Percentiles rank a stretch among this genome's conserved stretches.
phyloP scores from a whole-genome alignment of 2,797 vertebrate genomes.

The Sparidentex hasta region DNA sequence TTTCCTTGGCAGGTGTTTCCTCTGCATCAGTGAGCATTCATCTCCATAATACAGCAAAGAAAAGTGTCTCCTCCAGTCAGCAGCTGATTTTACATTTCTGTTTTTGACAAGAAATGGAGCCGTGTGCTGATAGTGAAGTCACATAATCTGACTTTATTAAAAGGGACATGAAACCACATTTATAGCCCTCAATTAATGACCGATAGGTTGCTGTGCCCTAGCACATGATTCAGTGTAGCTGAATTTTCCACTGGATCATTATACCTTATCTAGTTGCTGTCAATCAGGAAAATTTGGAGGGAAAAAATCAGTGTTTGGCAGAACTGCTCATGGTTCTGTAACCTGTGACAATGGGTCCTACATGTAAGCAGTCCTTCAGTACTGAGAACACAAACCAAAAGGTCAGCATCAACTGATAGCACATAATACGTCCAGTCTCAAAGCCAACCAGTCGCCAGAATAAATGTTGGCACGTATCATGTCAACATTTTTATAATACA shows the following conservation, averaged over 20 bases:
- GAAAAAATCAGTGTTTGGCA: too few species aligned
- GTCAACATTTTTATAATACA: too few species aligned
- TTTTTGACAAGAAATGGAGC: not conserved
- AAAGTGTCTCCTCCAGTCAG: conserved; percentile 15
- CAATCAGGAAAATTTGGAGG: too few species aligned
- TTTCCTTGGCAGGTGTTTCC: conserved; percentile 36
- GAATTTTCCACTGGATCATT: too few species aligned
- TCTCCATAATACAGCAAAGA: conserved; percentile 12
- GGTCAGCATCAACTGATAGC: not conserved
- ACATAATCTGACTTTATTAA: not conserved
- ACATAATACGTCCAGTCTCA: not conserved
- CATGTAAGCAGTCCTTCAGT: too few species aligned
- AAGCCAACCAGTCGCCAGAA: not conserved
- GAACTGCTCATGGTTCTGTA: not conserved
- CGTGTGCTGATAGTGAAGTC: not conserved
- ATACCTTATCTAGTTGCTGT: too few species aligned
- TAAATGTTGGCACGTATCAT: too few species aligned
- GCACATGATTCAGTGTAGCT: too few species aligned
- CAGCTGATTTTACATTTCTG: not conserved
- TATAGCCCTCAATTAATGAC: not conserved
- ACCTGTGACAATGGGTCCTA: not conserved
- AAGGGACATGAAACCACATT: too few species aligned
- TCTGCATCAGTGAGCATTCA: conserved; percentile 34
- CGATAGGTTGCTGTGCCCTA: not conserved
- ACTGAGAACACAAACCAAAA: not conserved